These are phyloP conservation scores for Mesopsocus fuscifrons DNA, from an alignment of 2,888 invertebrate genomes.

Conservation along the genomic window DNA sequence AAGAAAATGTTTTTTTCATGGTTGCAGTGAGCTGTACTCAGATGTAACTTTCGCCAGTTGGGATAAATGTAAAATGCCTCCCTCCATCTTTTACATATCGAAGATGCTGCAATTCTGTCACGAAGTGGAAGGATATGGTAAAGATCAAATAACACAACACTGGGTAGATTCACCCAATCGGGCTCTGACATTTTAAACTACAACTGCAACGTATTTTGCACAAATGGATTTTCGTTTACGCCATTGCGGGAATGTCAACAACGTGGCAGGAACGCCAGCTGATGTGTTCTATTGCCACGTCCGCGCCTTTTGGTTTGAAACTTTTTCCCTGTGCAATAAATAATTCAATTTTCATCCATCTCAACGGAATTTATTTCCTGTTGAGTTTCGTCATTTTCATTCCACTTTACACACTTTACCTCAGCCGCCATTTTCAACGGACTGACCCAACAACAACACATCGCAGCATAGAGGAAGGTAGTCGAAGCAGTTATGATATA, in stretches of 20 bases:
- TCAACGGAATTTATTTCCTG: too few relatives aligned
- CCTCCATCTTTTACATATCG: slow-evolving; percentile 36
- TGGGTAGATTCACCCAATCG: slow-evolving; percentile 26
- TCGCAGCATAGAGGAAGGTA: too few relatives aligned
- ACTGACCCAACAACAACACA: too few relatives aligned
- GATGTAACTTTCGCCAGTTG: slow-evolving; percentile 26
- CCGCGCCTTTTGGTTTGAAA: too few relatives aligned
- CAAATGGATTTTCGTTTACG: background rate
- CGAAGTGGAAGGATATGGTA: slow-evolving; percentile 25
- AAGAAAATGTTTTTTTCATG: background rate
- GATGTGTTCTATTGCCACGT: too few relatives aligned
- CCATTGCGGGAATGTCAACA: background rate
- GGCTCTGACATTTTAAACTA: slow-evolving; percentile 10
- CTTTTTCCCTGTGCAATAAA: too few relatives aligned
- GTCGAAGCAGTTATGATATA: too few relatives aligned
- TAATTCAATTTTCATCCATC: too few relatives aligned
- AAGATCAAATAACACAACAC: slow-evolving; percentile 27
- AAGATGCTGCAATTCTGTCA: slow-evolving; percentile 32
- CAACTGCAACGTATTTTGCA: background rate
- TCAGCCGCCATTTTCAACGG: too few relatives aligned
- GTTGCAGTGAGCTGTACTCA: slow-evolving; percentile 17
- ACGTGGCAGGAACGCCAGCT: background rate
- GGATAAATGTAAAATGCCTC: slow-evolving; percentile 27
- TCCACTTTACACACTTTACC: too few relatives aligned
- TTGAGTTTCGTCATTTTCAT: too few relatives aligned